Percentiles rank a stretch among this genome's conserved stretches.
phyloP scores from a whole-genome alignment of 2,113 vertebrate genomes.

The Thomomys bottae region DNA sequence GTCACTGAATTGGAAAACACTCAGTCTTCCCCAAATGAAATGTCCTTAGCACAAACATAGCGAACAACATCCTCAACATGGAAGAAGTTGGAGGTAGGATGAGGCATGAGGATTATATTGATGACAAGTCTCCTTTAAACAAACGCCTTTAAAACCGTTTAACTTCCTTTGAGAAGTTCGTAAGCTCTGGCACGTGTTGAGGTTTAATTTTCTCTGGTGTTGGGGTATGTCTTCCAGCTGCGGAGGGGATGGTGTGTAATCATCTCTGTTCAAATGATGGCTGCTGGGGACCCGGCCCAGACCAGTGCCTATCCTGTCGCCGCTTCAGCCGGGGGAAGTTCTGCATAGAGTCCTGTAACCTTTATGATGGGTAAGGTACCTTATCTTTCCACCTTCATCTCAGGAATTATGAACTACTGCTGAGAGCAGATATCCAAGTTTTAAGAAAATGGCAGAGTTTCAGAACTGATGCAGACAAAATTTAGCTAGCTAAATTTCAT shows the following conservation, averaged over 20 bases:
- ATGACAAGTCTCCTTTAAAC: background rate
- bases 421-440: background rate
- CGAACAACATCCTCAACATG: background rate
- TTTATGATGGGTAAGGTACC: conserved; percentile 93
- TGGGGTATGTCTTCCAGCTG: conserved; percentile 85
- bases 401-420: background rate
- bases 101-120: background rate
- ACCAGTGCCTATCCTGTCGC: conserved; percentile 95
- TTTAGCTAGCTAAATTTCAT: background rate
- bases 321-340: conserved; percentile 93
- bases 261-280: conserved; percentile 93
- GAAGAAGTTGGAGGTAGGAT: accelerated
- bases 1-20: too few relatives aligned
- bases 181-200: background rate
- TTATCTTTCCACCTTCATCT: background rate
- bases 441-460: background rate
- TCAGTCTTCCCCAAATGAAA: too few relatives aligned
- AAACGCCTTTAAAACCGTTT: background rate
- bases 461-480: background rate
- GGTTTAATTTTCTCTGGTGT: background rate
- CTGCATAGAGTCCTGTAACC: conserved; percentile 95
- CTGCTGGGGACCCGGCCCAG: conserved; percentile 96
- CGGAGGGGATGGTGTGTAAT: conserved; percentile 94
- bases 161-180: background rate
- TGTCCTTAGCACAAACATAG: background rate